phyloP scores from a whole-genome alignment of 2,888 invertebrate species.

The Abrostola tripartita region DNA sequence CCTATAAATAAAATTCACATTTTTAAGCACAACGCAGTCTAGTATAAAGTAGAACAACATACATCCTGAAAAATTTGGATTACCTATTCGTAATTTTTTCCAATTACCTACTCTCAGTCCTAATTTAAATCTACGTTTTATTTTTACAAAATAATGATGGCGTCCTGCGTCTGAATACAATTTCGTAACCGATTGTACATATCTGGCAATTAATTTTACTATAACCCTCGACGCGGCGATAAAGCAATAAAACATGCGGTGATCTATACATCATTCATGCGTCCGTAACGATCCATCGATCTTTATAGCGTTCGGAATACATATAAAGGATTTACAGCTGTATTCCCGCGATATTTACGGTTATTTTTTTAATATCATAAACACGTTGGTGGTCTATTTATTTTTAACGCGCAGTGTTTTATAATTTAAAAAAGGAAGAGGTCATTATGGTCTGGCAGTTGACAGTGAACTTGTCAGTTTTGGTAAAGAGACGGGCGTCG shows the following conservation, averaged over 20 bases:
- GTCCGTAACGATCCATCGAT: slow-evolving; percentile 62
- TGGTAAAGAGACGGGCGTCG: slow-evolving; percentile 36
- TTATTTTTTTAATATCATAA: slow-evolving; percentile 67
- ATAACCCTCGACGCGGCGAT: slow-evolving; percentile 51
- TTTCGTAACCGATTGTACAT: slow-evolving; percentile 40
- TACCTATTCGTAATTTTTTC: no score
- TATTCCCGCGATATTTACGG: slow-evolving; percentile 63
- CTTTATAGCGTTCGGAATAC: slow-evolving; percentile 67
- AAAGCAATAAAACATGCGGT: slow-evolving; percentile 62
- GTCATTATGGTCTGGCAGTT: slow-evolving; percentile 58
- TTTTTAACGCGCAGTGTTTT: slow-evolving; percentile 48
- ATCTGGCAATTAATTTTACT: slow-evolving; percentile 42
- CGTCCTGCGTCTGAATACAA: slow-evolving; percentile 4
- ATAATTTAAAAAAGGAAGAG: slow-evolving; percentile 56
- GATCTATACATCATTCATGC: slow-evolving; percentile 70
- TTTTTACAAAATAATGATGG: not conserved
- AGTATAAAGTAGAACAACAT: no score
- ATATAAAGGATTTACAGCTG: slow-evolving; percentile 71
- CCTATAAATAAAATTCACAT: not conserved
- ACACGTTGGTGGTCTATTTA: slow-evolving; percentile 70
- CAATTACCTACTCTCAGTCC: no score
- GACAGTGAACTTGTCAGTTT: slow-evolving; percentile 38
- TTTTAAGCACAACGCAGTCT: not conserved
- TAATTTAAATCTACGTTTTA: not conserved
- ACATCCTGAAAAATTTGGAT: no score